Base-by-base conservation (phyloP, 1,140 invertebrate genomes). In the Scylla paramamosain region DNA sequence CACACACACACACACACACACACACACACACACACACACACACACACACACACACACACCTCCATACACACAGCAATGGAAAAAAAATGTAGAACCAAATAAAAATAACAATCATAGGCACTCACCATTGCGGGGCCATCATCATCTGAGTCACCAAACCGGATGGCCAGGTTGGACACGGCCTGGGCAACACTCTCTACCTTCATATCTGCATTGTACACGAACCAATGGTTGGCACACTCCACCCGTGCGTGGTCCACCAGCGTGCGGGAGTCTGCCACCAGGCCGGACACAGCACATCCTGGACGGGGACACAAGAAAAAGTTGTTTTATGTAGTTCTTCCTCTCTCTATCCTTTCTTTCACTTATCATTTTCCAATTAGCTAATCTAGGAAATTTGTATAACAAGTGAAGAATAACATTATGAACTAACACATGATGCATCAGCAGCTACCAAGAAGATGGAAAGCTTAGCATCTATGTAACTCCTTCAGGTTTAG, bases 161-260 rank as follows among this genome's bases (percentile, higher is more conserved):
- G 99, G 96, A 99, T 99, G 59, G 99, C 99, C 94, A 99, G 97
- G 97, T 99, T 99, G 16, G 99, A 99, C 0, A 99, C 99, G 86
- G 99, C 99, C 97, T 99, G 99, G 7, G 99, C 99, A 94, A 99
- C 99, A 48, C 99, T 99, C 97, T 99, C 99, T 2, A 96, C 96
- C 52, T 96, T 96, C 96, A 96, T 96, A 67, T 96, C 91, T 82
- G 94, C 93, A 46, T 96, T 96, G 86, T 94, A 96, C n/a, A 96
- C 94, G 91, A 96, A 96, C 96, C 96, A 96, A 48, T 96, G 96
- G 88, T 95, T 96, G 59, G 96, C 96, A 89, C 96, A 99, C 97
- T 99, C 99, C 3, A 99, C 98, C 96, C 99, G 97, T 31, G 99
- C 99, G 96, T 98, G 98, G 96, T 99, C 99, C 83, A 99, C 98